Evolutionary conservation across 2,888 invertebrate genomes (phyloP), one percentile per base, ranked within the genome.

Genomic region (Phaedon cochleariae): DNA sequence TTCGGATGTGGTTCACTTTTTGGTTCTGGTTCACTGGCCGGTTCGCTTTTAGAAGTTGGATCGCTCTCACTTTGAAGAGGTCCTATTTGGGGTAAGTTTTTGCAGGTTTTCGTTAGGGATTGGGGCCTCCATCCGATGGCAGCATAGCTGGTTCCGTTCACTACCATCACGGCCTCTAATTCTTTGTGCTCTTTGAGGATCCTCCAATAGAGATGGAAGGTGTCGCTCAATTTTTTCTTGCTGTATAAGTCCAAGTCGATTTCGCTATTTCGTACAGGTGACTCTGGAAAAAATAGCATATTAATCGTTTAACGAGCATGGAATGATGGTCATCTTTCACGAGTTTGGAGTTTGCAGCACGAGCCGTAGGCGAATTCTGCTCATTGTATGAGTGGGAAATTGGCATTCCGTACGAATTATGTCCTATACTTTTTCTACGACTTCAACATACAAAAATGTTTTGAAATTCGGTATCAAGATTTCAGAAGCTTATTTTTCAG

Each of bases 101-200:
- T 91, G 80, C 95, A 95, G 59, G 88, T 86, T 18, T 92, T 89
- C 0, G 91, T 92, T 61, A 94, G 77, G 9, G 88, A 87, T 45
- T 85, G 87, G 0, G 97, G 96, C 61, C 97, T 87, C 97, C 97
- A 98, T n/a, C 98, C 98, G 5, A 98, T 74, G 6, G 91, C 95
- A 2, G 90, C 91, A 85, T 95, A 98, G 12, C 95, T 93, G 0
- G 92, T 92, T 1, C 95, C 90, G 74, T 96, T 95, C n/a, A 93
- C 95, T 53, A 92, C 89, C 84, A 97, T 88, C 0, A 96, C 89
- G 21, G 96, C 87, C 82, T 97, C 97, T 22, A 97, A 85, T 84
- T 97, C 97, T n/a, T 88, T 88, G 31, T 90, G 89, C 66, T 94
- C 93, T 76, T 90, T 89, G 51, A 97, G 80, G 45, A 97, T 88